These are phyloP conservation scores for Corythaixoides concolor DNA, from an alignment of 2,113 vertebrate genomes.

Conservation along the genomic window DNA sequence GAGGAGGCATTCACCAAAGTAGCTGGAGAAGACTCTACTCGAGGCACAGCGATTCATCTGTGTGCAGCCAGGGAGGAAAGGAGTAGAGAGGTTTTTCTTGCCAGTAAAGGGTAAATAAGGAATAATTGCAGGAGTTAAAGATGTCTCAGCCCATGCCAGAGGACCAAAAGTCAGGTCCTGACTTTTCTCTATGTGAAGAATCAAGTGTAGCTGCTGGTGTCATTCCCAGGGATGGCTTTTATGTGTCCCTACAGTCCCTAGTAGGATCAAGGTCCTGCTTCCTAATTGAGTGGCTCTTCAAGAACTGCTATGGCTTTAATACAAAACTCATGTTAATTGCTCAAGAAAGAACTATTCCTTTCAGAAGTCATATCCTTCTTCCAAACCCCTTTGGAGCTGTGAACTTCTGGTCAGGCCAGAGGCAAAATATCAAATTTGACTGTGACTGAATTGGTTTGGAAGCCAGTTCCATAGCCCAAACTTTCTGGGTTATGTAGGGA, in stretches of 20 bases:
- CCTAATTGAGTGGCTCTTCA: neutral
- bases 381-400: neutral
- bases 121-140: neutral
- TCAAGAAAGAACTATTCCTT: neutral
- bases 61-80: neutral
- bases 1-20: neutral
- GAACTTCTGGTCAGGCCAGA: neutral
- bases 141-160: too few relatives aligned
- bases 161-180: neutral
- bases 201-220: neutral
- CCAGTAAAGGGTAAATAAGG: neutral
- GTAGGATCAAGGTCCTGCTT: neutral
- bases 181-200: neutral
- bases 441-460: neutral
- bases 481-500: rapidly evolving
- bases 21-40: neutral
- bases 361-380: neutral
- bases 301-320: neutral
- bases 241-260: neutral
- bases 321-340: neutral
- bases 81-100: neutral
- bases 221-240: neutral
- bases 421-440: neutral
- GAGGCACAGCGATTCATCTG: rapidly evolving
- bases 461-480: neutral